Percentiles rank a stretch among this genome's conserved stretches.
Conservation (phyloP, 2,888 invertebrate species). For the Mylabris sibirica region DNA sequence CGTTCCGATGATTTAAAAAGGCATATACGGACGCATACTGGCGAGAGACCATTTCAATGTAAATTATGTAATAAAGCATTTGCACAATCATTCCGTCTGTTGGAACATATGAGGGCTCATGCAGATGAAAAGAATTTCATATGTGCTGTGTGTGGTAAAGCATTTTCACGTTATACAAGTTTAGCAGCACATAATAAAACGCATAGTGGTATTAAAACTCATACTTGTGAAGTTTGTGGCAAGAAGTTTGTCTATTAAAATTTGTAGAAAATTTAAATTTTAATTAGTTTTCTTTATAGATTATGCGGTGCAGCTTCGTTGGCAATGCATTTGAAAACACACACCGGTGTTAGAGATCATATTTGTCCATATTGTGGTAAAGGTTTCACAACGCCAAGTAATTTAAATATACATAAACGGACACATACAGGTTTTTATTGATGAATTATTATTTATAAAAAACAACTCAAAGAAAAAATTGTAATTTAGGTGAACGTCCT, state of each 20-base stretch:
- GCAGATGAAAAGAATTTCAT: slow-evolving; percentile 58
- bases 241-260: slow-evolving; percentile 52
- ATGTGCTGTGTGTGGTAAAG: slow-evolving; percentile 59
- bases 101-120: slow-evolving; percentile 60
- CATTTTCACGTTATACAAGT: slow-evolving; percentile 58
- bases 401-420: slow-evolving; percentile 58
- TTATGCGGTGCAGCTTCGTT: slow-evolving; percentile 59
- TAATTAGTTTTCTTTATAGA: slow-evolving; percentile 40
- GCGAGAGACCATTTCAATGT: slow-evolving; percentile 60
- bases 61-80: slow-evolving; percentile 58
- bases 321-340: slow-evolving; percentile 63
- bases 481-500: slow-evolving; percentile 56
- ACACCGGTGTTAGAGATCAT: slow-evolving; percentile 60
- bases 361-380: slow-evolving; percentile 58
- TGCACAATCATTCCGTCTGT: slow-evolving; percentile 55
- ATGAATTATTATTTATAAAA: background rate
- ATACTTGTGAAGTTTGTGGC: slow-evolving; percentile 58
- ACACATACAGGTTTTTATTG: slow-evolving; percentile 54
- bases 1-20: slow-evolving; percentile 58
- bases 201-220: slow-evolving; percentile 57
- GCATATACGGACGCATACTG: slow-evolving; percentile 59
- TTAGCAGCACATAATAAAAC: slow-evolving; percentile 58
- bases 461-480: background rate
- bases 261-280: background rate
- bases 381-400: slow-evolving; percentile 59